These are phyloP conservation scores for Patella depressa DNA, from an alignment of 2,888 invertebrate species.

Conservation along the genomic window DNA sequence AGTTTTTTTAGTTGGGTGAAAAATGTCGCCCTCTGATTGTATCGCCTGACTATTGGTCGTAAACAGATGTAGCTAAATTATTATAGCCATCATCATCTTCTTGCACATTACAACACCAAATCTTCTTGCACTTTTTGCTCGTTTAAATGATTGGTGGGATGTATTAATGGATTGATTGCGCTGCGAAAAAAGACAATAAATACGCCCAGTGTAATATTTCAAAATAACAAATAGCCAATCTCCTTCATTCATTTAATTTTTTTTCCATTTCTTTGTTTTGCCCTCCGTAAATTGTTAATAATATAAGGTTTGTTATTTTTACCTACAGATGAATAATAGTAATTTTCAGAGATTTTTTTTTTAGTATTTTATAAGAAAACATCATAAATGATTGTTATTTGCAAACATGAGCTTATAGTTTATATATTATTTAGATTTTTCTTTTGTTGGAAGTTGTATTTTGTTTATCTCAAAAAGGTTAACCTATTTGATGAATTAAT, in stretches of 20 bases:
- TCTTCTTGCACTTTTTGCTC: not conserved
- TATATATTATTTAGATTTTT: no score
- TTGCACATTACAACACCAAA: not conserved
- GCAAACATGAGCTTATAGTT: no score
- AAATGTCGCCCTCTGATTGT: not conserved
- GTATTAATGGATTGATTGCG: slow-evolving; percentile 2
- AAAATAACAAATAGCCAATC: slow-evolving; percentile 3
- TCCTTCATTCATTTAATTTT: not conserved
- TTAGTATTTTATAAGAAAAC: no score
- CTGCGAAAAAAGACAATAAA: not conserved
- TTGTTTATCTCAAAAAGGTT: no score
- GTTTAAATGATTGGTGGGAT: slow-evolving; percentile 9
- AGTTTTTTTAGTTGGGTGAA: not conserved
- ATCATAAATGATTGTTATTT: no score
- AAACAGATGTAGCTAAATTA: slow-evolving; percentile 2
- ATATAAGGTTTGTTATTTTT: no score
- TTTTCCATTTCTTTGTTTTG: not conserved
- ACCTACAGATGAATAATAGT: no score
- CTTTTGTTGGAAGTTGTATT: no score
- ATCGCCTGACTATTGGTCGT: slow-evolving; percentile 2
- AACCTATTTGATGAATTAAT: no score
- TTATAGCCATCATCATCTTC: slow-evolving; percentile 3
- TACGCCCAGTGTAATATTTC: slow-evolving; percentile 5
- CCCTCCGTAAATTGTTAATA: no score
- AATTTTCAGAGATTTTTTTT: no score